Base-by-base conservation (phyloP, 2,888 invertebrate genomes). In the Stegophylla sp. region DNA sequence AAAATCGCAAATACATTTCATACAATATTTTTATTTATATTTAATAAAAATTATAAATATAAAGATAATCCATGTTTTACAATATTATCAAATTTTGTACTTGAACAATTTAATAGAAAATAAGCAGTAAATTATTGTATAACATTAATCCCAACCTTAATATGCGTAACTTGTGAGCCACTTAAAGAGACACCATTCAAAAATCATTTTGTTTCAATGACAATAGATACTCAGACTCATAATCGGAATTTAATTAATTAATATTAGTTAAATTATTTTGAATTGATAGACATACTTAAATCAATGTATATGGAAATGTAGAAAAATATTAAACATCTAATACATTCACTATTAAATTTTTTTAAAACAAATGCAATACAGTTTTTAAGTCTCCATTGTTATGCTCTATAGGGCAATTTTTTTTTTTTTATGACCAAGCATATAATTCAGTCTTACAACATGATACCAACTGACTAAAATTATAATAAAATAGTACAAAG, bases 401-500 rank as follows among this genome's bases (percentile, higher is more conserved):
- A 76, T 53, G 41, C 26, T 76, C 17, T 53, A 76, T 43, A 66
- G 53, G 51, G 13, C 64, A 53, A 41, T 5, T 28, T 34, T 34
- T 63, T 43, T 23, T 41, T 48, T 41, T 51, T 75, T 41, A 72
- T n/a, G 9, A 76, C 51, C 43, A 51, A 56, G 66, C 75, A 76
- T 76, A 53, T n/a, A n/a, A n/a, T 76, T 76, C 75, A 76, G 75
- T 76, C 75, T 76, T 76, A 56, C 26, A 64, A 76, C 41, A 53
- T 76, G 43, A 66, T 53, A 76, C 64, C 41, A 76, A 66, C 75
- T 43, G 53, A 76, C 43, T 43, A 66, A 76, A 76, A 76, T 74
- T 34, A 74, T 76, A 41, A 53, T 66, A n/a, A 48, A 76, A 76
- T 76, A 56, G 56, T 56, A 75, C 12, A 66, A 48, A 20, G 41